Conservation (phyloP, 1,140 invertebrate species). For the Camponotus floridanus region DNA sequence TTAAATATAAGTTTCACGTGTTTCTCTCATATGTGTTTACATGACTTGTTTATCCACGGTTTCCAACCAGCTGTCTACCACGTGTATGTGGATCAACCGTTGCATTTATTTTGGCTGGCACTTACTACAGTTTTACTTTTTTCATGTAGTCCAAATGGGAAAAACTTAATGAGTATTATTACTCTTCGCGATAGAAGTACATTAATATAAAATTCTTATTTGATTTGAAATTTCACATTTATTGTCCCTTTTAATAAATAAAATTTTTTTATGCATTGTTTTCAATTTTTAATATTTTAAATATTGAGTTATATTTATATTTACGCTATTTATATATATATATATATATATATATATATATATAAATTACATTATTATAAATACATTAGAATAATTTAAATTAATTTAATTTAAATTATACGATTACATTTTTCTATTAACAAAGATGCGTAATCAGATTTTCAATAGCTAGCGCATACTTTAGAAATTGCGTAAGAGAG, state of each 20-base stretch:
- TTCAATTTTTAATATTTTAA: not conserved
- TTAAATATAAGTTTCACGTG: slow-evolving; percentile 24
- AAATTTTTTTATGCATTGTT: not conserved
- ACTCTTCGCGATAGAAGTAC: not conserved
- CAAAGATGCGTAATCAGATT: not conserved
- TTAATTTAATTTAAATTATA: not conserved
- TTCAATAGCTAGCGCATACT: not conserved
- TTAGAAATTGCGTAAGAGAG: not conserved
- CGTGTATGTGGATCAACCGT: slow-evolving; percentile 25
- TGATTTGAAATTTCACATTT: not conserved
- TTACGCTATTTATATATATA: too few species aligned
- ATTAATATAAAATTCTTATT: not conserved
- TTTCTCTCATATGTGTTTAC: slow-evolving; percentile 48
- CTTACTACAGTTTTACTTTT: slow-evolving; percentile 26
- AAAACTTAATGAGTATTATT: slow-evolving; percentile 4
- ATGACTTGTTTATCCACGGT: slow-evolving; percentile 20
- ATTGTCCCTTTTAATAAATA: not conserved
- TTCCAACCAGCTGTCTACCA: slow-evolving; percentile 41
- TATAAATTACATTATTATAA: too few species aligned
- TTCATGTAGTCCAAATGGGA: not conserved
- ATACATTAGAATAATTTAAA: too few species aligned
- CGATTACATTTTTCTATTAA: not conserved
- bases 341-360: too few species aligned
- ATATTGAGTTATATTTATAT: not conserved
- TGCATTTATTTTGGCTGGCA: slow-evolving; percentile 36